Percentiles rank a stretch among this genome's conserved stretches.
Evolutionary conservation across 2,888 invertebrate genomes (phyloP).

Genomic region (Ethmia dodecea): DNA sequence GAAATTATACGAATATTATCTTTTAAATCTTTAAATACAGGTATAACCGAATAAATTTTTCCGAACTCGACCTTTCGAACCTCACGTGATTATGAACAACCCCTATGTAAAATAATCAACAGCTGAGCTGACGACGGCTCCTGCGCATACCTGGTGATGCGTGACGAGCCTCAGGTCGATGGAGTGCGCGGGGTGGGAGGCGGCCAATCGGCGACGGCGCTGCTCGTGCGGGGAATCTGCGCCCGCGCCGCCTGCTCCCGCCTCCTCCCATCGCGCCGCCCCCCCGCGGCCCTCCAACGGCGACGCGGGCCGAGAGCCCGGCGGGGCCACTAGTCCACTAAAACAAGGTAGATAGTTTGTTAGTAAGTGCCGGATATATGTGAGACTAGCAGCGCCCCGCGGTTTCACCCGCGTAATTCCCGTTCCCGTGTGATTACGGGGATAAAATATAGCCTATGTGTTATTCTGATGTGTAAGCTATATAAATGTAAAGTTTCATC

Average conservation of each 20-base stretch:
- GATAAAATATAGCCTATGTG: too few relatives aligned
- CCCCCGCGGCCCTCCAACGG: conserved; percentile 59
- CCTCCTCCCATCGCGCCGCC: conserved; percentile 78
- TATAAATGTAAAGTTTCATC: too few relatives aligned
- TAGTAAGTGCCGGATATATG: too few relatives aligned
- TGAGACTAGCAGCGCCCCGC: not conserved
- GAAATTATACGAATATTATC: too few relatives aligned
- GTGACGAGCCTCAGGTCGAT: conserved; percentile 82
- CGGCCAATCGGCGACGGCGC: conserved; percentile 79
- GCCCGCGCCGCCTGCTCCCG: conserved; percentile 50
- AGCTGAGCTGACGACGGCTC: too few relatives aligned
- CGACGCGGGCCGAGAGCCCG: conserved; percentile 61
- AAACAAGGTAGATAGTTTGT: conserved; percentile 1
- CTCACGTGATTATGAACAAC: too few relatives aligned
- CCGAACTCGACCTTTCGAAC: too few relatives aligned
- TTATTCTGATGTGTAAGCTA: too few relatives aligned
- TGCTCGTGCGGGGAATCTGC: conserved; percentile 79
- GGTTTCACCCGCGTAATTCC: not conserved
- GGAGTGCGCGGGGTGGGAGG: conserved; percentile 85
- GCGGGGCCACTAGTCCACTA: conserved; percentile 56
- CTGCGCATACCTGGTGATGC: conserved; percentile 75
- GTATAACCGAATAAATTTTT: too few relatives aligned
- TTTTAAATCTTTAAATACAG: too few relatives aligned
- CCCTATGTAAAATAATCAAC: too few relatives aligned
- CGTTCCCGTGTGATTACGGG: too few relatives aligned